Evolutionary conservation across 2,888 invertebrate species (phyloP).

Genomic region (Euproctis similis): DNA sequence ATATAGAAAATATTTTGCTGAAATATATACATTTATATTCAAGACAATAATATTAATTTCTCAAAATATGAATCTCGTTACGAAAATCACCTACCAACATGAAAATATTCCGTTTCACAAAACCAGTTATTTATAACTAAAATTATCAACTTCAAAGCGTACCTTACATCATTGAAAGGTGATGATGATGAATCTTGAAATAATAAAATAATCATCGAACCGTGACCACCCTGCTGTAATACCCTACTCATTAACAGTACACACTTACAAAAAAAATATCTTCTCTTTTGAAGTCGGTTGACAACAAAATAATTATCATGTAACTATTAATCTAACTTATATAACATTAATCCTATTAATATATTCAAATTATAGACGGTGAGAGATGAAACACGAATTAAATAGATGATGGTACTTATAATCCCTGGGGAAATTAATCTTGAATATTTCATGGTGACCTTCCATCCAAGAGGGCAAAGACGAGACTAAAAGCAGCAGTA

Average conservation of each 20-base stretch:
- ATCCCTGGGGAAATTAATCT: slow-evolving; percentile 6
- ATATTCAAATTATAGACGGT: slow-evolving; percentile 4
- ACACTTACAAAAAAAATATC: too few species aligned
- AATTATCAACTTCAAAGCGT: too few species aligned
- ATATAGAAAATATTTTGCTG: slow-evolving; percentile 67
- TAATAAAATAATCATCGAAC: too few species aligned
- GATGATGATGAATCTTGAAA: too few species aligned
- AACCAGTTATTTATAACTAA: background rate
- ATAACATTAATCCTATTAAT: slow-evolving; percentile 8
- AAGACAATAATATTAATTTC: slow-evolving; percentile 52
- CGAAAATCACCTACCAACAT: slow-evolving; percentile 40
- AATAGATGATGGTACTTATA: slow-evolving; percentile 5
- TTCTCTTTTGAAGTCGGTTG: too few species aligned
- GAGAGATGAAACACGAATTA: slow-evolving; percentile 6
- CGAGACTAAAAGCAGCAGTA: slow-evolving; percentile 38
- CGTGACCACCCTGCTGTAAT: too few species aligned
- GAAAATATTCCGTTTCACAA: slow-evolving; percentile 17
- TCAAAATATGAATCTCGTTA: slow-evolving; percentile 52
- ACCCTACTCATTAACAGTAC: too few species aligned
- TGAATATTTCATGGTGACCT: slow-evolving; percentile 18
- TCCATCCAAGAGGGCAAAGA: slow-evolving; percentile 21
- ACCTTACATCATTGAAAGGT: background rate
- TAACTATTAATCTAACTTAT: slow-evolving; percentile 9
- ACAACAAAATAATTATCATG: too few species aligned
- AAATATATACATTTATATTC: slow-evolving; percentile 62